phyloP scores from a whole-genome alignment of 2,113 vertebrate genomes.

The Uria aalge region DNA sequence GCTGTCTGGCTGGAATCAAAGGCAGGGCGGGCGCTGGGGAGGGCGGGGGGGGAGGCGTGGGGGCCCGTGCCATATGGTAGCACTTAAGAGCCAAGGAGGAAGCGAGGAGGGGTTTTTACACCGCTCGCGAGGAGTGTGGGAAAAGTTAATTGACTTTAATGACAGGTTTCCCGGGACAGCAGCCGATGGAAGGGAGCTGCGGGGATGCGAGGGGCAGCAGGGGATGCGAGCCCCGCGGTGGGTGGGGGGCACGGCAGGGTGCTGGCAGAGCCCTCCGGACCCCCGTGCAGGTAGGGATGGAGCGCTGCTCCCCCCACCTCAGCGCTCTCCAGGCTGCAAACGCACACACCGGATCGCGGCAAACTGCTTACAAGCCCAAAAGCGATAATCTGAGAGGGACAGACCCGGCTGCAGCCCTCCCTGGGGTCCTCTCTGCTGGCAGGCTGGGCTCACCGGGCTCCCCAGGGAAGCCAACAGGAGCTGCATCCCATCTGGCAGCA shows the following conservation, averaged over 20 bases:
- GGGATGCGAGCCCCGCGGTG: not conserved
- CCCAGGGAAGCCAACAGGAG: not conserved
- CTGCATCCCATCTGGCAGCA: not conserved
- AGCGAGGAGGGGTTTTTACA: conserved; percentile 77
- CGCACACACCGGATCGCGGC: accelerated
- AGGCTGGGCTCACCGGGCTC: not conserved
- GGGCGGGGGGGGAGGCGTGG: not conserved
- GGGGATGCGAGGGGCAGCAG: not conserved
- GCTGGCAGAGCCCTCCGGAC: not conserved
- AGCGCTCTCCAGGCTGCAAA: accelerated
- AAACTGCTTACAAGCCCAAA: not conserved
- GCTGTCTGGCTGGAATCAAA: conserved; percentile 87
- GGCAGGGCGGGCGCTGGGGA: conserved; percentile 48
- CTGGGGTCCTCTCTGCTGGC: not conserved
- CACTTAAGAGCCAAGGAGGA: conserved; percentile 90
- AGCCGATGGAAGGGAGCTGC: not conserved
- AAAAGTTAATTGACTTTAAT: conserved; percentile 94
- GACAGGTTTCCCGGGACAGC: conserved; percentile 81
- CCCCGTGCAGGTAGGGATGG: not conserved
- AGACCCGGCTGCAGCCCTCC: not conserved
- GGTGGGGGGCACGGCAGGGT: not conserved
- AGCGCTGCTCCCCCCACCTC: not conserved
- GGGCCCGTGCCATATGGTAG: conserved; percentile 86
- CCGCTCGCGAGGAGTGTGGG: conserved; percentile 84
- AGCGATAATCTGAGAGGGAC: accelerated